These are phyloP conservation scores for Microctonus brassicae DNA, from an alignment of 2,888 invertebrate genomes.

Conservation along the genomic window DNA sequence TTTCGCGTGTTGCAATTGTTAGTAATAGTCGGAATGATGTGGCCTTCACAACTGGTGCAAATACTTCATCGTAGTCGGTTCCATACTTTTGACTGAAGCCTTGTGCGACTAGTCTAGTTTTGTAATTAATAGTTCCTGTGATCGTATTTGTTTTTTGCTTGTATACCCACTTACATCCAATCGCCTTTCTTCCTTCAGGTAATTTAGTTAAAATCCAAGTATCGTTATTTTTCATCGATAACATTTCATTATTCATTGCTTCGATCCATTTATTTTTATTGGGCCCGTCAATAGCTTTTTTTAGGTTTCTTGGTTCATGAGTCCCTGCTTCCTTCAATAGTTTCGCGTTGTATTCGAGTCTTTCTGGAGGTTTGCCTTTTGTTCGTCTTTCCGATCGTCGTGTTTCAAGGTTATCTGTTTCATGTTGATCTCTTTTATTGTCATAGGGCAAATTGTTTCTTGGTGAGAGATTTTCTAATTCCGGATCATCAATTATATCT, in stretches of 20 bases:
- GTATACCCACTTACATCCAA: slow-evolving; percentile 53
- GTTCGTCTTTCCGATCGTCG: too few relatives aligned
- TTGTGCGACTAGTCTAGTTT: slow-evolving; percentile 50
- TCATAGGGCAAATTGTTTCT: too few relatives aligned
- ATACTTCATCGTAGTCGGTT: slow-evolving; percentile 50
- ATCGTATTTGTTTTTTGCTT: slow-evolving; percentile 40
- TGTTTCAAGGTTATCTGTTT: too few relatives aligned
- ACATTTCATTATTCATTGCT: too few relatives aligned
- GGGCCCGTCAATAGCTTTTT: too few relatives aligned
- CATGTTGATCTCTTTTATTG: too few relatives aligned
- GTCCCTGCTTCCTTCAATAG: too few relatives aligned
- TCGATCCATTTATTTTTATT: too few relatives aligned
- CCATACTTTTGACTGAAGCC: slow-evolving; percentile 50
- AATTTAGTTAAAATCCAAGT: slow-evolving; percentile 30
- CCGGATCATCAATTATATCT: slow-evolving; percentile 15
- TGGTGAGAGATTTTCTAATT: too few relatives aligned
- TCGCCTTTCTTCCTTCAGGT: slow-evolving; percentile 37
- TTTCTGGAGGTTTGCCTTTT: too few relatives aligned
- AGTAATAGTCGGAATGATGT: slow-evolving; percentile 47
- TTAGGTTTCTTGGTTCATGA: too few relatives aligned
- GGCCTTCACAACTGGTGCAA: slow-evolving; percentile 50
- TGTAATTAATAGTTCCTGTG: slow-evolving; percentile 42
- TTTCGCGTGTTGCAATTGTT: slow-evolving; percentile 37
- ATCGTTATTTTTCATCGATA: slow-evolving; percentile 12
- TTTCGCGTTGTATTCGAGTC: too few relatives aligned